These are phyloP conservation scores for Brachionus koreanus DNA, from an alignment of 1,140 invertebrate genomes.

Conservation along the genomic window DNA sequence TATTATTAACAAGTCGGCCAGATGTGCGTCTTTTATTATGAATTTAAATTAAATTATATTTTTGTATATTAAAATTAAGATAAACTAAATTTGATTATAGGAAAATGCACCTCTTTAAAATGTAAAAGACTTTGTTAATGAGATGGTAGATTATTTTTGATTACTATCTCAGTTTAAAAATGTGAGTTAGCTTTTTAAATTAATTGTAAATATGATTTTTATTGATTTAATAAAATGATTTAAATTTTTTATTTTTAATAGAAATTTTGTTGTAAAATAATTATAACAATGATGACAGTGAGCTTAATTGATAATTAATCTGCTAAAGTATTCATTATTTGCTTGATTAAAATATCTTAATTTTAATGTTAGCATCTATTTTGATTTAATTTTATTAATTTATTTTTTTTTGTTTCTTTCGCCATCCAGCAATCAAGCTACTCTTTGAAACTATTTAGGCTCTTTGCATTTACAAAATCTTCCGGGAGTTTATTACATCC, in stretches of 20 bases:
- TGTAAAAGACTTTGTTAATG: neutral
- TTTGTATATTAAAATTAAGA: neutral
- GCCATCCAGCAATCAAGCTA: too few species aligned
- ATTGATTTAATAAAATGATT: neutral
- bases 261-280: neutral
- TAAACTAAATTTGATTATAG: neutral
- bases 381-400: too few species aligned
- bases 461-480: too few species aligned
- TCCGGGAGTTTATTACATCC: too few species aligned
- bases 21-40: neutral
- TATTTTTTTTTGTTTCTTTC: too few species aligned
- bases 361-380: too few species aligned
- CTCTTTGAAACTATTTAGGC: too few species aligned
- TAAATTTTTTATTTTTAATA: neutral
- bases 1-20: neutral
- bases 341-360: too few species aligned
- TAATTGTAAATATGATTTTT: neutral
- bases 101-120: neutral
- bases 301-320: too few species aligned
- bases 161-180: neutral
- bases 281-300: too few species aligned
- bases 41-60: neutral
- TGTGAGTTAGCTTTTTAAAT: neutral
- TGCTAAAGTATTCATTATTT: too few species aligned
- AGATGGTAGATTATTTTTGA: neutral